Conservation (phyloP, 2,797 vertebrate genomes). For the Antennarius maculatus region DNA sequence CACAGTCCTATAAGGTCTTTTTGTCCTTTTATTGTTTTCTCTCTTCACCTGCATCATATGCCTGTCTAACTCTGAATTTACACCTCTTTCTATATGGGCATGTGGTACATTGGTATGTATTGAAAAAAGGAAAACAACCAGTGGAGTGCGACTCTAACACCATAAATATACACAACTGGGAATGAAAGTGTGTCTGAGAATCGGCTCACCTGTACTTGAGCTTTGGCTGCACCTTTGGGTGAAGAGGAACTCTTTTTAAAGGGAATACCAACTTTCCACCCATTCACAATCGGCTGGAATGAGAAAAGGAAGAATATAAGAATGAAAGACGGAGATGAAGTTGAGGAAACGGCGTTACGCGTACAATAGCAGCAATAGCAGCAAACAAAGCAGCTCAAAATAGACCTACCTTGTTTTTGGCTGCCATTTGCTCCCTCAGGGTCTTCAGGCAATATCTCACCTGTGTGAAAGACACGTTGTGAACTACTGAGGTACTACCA, state of each 20-base stretch:
- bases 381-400: slow-evolving; percentile 14
- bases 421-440: slow-evolving; percentile 84
- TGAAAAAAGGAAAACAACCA: not conserved
- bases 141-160: too few relatives aligned
- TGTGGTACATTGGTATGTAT: slow-evolving; percentile 6
- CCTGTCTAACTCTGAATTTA: slow-evolving; percentile 7
- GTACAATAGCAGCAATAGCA: slow-evolving; percentile 44
- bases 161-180: not conserved
- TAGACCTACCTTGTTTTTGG: slow-evolving; percentile 78
- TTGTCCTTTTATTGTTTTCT: not conserved
- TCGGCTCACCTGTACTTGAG: slow-evolving; percentile 63
- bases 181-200: not conserved
- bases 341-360: slow-evolving; percentile 41
- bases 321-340: slow-evolving; percentile 16
- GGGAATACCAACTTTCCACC: slow-evolving; percentile 67
- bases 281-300: slow-evolving; percentile 59
- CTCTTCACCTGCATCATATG: not conserved
- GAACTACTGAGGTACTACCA: slow-evolving; percentile 2
- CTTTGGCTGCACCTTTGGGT: slow-evolving; percentile 44
- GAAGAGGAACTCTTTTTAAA: slow-evolving; percentile 62
- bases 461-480: slow-evolving; percentile 60
- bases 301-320: slow-evolving; percentile 45
- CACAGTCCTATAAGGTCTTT: slow-evolving; percentile 21
- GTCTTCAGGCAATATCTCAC: slow-evolving; percentile 84
- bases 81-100: not conserved